phyloP scores from a whole-genome alignment of 2,888 invertebrate species.

The Cyaniris semiargus region DNA sequence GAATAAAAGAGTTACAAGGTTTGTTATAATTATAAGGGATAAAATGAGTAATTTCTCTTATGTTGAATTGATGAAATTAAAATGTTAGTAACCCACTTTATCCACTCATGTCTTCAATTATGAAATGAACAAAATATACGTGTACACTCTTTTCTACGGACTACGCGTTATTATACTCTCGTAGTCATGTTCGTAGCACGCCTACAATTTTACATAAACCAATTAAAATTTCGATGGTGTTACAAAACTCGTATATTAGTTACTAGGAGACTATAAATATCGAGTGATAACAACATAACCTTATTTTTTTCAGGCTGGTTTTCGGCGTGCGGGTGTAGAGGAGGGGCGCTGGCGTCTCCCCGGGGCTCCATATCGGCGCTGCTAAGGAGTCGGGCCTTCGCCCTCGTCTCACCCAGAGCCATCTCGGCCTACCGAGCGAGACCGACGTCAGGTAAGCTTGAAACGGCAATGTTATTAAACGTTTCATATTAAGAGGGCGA shows the following conservation, averaged over 20 bases:
- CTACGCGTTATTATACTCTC: background rate
- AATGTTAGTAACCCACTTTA: too few species aligned
- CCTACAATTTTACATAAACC: background rate
- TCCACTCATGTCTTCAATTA: too few species aligned
- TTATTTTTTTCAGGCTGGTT: constrained; percentile 81
- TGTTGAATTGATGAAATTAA: too few species aligned
- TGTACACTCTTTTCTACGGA: too few species aligned
- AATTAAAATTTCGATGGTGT: background rate
- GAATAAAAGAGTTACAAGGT: too few species aligned
- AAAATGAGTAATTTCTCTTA: too few species aligned
- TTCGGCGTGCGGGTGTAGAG: constrained; percentile 84
- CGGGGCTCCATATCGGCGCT: constrained; percentile 84
- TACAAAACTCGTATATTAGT: background rate
- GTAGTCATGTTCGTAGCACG: background rate
- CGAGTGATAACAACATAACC: background rate
- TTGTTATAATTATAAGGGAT: too few species aligned
- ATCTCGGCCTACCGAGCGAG: constrained; percentile 81
- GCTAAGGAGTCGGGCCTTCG: constrained; percentile 84
- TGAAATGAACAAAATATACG: too few species aligned
- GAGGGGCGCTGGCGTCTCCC: constrained; percentile 83
- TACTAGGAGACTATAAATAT: background rate
- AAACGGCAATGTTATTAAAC: background rate
- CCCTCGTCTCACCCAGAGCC: constrained; percentile 83
- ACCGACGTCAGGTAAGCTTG: constrained; percentile 52
- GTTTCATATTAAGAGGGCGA: too few species aligned